Conservation (phyloP, 2,113 vertebrate genomes). For the Chaetodon auriga region DNA sequence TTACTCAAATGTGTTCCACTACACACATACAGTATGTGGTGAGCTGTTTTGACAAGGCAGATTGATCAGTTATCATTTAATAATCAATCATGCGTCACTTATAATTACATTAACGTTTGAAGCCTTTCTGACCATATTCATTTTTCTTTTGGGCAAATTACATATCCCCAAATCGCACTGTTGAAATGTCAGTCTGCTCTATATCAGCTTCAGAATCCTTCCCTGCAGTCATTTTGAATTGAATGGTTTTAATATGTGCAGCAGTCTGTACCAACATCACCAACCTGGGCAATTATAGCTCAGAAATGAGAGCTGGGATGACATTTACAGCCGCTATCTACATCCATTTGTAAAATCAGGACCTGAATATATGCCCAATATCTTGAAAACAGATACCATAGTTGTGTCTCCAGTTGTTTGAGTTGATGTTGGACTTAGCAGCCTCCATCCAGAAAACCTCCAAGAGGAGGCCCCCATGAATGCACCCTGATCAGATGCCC, state of each 20-base stretch:
- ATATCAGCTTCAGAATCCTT: neutral
- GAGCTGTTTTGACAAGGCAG: neutral
- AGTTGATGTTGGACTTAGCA: neutral
- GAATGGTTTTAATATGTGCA: neutral
- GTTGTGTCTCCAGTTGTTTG: neutral
- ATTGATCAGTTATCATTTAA: neutral
- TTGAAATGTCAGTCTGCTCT: neutral
- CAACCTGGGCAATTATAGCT: neutral
- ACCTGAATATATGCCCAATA: neutral
- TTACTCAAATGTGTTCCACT: neutral
- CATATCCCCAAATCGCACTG: neutral
- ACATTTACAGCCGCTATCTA: neutral
- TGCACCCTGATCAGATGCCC: neutral
- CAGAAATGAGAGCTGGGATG: neutral
- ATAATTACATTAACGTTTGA: neutral
- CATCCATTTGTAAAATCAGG: neutral
- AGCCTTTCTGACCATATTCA: neutral
- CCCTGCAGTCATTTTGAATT: neutral
- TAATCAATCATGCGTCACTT: neutral
- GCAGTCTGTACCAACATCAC: neutral
- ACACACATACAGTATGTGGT: neutral
- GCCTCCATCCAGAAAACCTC: neutral
- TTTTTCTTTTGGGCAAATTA: neutral
- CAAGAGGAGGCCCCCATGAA: neutral
- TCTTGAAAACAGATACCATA: neutral